These are phyloP conservation scores for Hermaeophaga mercurialis DNA, from an alignment of 2,888 invertebrate genomes.

Conservation along the genomic window DNA sequence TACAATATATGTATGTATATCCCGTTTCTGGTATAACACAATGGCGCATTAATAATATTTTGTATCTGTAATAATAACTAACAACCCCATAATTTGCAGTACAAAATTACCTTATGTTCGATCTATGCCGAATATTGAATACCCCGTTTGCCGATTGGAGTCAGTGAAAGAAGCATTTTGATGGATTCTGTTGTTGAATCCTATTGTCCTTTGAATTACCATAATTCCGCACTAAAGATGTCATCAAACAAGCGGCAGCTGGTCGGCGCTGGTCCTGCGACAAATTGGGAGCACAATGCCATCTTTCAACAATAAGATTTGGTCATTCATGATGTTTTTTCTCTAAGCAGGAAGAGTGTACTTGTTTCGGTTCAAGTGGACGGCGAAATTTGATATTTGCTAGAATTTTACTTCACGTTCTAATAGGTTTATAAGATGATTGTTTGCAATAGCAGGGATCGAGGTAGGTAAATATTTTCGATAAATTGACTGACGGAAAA, in stretches of 20 bases:
- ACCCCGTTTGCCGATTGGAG: constrained; percentile 15
- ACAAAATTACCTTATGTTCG: constrained; percentile 12
- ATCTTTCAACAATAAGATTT: constrained; percentile 32
- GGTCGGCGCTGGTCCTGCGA: constrained; percentile 34
- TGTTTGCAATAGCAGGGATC: too few species aligned
- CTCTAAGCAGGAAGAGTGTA: constrained; percentile 46
- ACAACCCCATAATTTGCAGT: neutral
- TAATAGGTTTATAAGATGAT: too few species aligned
- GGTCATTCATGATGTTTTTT: constrained; percentile 34
- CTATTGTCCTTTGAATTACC: constrained; percentile 34
- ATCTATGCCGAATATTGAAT: neutral
- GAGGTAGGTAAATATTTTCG: too few species aligned
- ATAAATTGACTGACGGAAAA: too few species aligned
- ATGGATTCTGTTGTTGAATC: constrained; percentile 20
- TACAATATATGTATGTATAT: too few species aligned
- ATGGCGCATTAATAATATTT: too few species aligned
- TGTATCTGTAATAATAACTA: too few species aligned
- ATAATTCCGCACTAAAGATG: constrained; percentile 39
- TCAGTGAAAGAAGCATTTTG: constrained; percentile 23
- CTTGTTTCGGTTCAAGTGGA: constrained; percentile 39
- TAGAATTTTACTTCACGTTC: neutral
- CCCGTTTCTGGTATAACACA: too few species aligned
- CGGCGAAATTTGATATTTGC: constrained; percentile 22
- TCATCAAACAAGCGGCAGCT: constrained; percentile 41
- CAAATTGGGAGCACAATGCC: constrained; percentile 40